A percentile compares a stretch with the other conserved stretches of the same genome.
Evolutionary conservation across 35 echinoderm and acorn worm species (phyloP).

Genomic region (Strongylocentrotus purpuratus): DNA sequence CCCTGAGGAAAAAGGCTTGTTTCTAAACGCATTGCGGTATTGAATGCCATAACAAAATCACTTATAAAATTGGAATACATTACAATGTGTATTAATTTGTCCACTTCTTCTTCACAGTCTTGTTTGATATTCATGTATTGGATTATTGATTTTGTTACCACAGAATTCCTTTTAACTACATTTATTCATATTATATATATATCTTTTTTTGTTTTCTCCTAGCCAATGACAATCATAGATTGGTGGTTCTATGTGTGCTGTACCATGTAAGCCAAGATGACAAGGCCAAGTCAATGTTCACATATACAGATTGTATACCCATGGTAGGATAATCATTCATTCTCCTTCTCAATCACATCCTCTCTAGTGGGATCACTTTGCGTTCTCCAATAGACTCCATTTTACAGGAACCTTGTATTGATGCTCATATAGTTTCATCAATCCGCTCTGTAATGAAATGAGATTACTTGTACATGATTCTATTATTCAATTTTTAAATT

Average conservation of each 20-base stretch:
- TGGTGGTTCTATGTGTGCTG: constrained; percentile 83
- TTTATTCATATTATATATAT: not conserved
- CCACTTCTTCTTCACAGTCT: too few relatives aligned
- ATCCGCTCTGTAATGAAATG: too few relatives aligned
- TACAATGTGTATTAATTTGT: too few relatives aligned
- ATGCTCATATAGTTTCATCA: too few relatives aligned
- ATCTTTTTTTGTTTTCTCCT: not conserved
- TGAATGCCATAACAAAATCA: too few relatives aligned
- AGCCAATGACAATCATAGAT: constrained; percentile 97
- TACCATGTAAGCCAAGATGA: constrained; percentile 99
- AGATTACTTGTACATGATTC: too few relatives aligned
- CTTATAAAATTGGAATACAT: too few relatives aligned
- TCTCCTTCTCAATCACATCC: not conserved
- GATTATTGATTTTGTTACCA: too few relatives aligned
- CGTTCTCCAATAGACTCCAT: not conserved
- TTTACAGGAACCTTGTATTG: not conserved
- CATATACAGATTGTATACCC: constrained; percentile 98
- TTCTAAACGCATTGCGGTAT: too few relatives aligned
- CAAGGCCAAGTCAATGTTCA: constrained; percentile 99
- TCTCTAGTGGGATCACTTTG: not conserved
- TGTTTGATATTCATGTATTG: too few relatives aligned
- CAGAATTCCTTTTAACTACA: not conserved
- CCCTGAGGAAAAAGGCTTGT: too few relatives aligned
- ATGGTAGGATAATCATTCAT: constrained; percentile 63
- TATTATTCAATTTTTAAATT: too few relatives aligned